Evolutionary conservation across 2,113 vertebrate genomes (phyloP), one percentile per base, ranked within the genome.

Genomic region (Lates calcarifer): DNA sequence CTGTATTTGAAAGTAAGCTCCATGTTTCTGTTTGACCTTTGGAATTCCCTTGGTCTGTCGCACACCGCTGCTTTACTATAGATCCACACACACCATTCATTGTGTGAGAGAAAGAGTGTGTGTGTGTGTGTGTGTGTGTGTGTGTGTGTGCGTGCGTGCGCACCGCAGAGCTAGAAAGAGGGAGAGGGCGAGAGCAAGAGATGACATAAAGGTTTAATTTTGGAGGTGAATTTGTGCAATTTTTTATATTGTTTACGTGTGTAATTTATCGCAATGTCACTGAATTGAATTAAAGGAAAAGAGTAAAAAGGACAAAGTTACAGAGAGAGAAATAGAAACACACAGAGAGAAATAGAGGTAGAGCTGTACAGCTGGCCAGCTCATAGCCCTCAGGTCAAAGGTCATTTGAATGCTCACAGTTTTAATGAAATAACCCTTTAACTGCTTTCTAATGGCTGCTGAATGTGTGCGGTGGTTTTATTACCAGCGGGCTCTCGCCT

Each of bases 1-100:
- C 55, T 74, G 57, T 55, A 49, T 87, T 74, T 77, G 24, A 56
- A 66, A 60, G 15, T 66, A 2, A 64, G 24, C 76, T 72, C 79
- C 14, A 8, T 66, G 61, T 76, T 80, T 82, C 67, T 65, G 35
- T 72, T 68, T 89, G 85, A 89, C 89, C 87, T 89, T 86, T 89
- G 69, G 74, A 86, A 80, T 73, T 79, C 69, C 57, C 82, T 82
- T 37, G 28, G 57, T 39, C 57, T 1, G 18, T 72, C 20, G 17
- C 68, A 67, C 80, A 33, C 49, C 0, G 4, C 69, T 77, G 82
- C 77, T 67, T 72, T 33, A 15, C 41, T 22, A 67, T 79, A 67
- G 77, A 22, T 77, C 22, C 57, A 55, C 5, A 22, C 3, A 49
- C 55, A 35, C 61, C 0, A 7, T 26, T 70, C 41, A 55, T 37